Percentiles rank a stretch among this genome's conserved stretches.
phyloP scores from a whole-genome alignment of 1,140 invertebrate genomes.

The Andricus grossulariae region DNA sequence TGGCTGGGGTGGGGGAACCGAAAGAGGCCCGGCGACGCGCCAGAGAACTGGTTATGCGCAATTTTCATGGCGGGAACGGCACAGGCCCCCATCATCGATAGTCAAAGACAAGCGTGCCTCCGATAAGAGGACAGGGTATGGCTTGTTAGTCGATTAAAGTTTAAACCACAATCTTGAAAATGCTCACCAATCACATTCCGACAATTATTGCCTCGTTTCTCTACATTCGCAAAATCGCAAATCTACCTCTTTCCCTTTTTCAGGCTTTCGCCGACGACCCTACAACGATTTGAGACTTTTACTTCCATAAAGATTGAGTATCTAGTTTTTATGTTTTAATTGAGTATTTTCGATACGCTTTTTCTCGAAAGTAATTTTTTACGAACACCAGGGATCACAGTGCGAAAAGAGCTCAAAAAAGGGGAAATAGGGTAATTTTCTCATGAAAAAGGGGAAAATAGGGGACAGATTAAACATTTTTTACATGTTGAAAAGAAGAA shows the following conservation, averaged over 20 bases:
- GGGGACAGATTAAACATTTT: no score
- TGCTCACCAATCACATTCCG: neutral
- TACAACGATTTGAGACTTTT: no score
- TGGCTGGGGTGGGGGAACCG: neutral
- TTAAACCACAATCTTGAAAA: constrained; percentile 18
- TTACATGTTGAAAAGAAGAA: no score
- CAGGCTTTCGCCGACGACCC: neutral
- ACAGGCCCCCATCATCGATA: neutral
- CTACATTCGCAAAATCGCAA: neutral
- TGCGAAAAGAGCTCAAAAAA: no score
- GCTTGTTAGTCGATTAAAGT: constrained; percentile 24
- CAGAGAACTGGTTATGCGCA: constrained; percentile 6
- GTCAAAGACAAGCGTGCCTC: constrained; percentile 11
- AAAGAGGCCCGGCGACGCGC: neutral
- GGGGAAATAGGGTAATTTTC: no score
- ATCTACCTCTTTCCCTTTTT: neutral
- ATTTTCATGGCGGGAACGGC: constrained; percentile 17
- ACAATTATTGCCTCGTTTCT: neutral
- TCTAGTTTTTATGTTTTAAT: no score
- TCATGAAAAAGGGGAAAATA: no score
- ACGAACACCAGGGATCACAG: no score
- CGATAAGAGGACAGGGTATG: constrained; percentile 14
- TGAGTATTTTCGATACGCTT: no score
- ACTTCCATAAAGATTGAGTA: no score
- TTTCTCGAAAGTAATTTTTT: no score